Evolutionary conservation across 1,140 invertebrate genomes (phyloP), one percentile per base, ranked within the genome.

Genomic region (Drosophila lacertosa): DNA sequence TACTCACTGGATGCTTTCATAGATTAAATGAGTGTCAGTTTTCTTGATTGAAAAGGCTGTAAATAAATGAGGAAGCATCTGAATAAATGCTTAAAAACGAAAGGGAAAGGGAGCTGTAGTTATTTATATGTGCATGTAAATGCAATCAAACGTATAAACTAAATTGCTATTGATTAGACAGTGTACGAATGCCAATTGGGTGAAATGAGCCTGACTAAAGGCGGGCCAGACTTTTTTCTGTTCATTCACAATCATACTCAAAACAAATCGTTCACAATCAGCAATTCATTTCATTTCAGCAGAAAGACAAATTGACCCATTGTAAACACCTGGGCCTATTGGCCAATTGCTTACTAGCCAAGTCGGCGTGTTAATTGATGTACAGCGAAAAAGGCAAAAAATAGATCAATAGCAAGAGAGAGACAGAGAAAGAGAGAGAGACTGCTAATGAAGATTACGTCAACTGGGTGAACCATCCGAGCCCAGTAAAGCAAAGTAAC

Each of bases 311-410:
- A 63, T 45, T 32, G 29, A 24, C 15, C 20, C 62, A 55, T 39
- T 45, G 50, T 65, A 29, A 39, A 15, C 29, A 22, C 3, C 20
- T n/a, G 16, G 63, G 53, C 50, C 53, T 32, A 59, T 35, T 24
- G 53, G 33, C 24, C 59, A 53, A 32, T 54, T 54, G 51, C 20
- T 33, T 24, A 51, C 7, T 59, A 6, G 26, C 42, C 29, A 39
- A 35, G 9, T 45, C 6, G 37, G 53, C 16, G 58, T 53, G 58
- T 50, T 63, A 63, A 69, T 33, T 63, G 50, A 6, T 15, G n/a
- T n/a, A 15, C 13, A 24, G 33, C 15, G 29, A 7, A 26, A 20
- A 5, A 10, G 40, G n/a, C n/a, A n/a, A n/a, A n/a, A n/a, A n/a
- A n/a, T n/a, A n/a, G n/a, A n/a, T n/a, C n/a, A n/a, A 9, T 4